Conservation (phyloP, 1,140 invertebrate species). For the Anadara kagoshimensis region DNA sequence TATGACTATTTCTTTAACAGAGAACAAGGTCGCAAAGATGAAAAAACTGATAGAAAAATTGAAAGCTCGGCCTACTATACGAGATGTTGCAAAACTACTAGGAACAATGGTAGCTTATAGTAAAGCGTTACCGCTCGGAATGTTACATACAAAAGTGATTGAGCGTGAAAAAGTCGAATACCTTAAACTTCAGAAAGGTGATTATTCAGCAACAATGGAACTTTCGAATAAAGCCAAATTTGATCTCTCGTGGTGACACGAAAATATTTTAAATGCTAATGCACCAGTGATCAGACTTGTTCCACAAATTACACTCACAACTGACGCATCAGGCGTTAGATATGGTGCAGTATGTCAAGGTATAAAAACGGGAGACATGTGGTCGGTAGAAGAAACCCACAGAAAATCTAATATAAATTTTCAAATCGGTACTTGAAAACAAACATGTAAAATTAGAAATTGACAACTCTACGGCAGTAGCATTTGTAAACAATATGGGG, state of each 20-base stretch:
- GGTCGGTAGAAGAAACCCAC: not conserved
- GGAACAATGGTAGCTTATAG: not conserved
- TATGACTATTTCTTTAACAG: not conserved
- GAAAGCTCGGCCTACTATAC: not conserved
- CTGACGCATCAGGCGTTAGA: not conserved
- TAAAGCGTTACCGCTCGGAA: not conserved
- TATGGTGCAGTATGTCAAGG: not conserved
- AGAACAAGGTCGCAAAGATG: not conserved
- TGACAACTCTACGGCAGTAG: not conserved
- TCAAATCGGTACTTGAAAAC: not conserved
- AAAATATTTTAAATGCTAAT: not conserved
- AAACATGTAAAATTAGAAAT: not conserved
- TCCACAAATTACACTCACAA: not conserved
- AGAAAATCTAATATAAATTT: not conserved
- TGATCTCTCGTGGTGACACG: not conserved
- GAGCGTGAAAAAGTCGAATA: not conserved
- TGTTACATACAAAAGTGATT: not conserved
- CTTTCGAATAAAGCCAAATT: not conserved
- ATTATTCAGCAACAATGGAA: not conserved
- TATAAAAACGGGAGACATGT: not conserved
- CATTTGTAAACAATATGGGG: conserved; percentile 4
- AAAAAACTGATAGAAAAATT: not conserved
- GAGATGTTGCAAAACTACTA: not conserved
- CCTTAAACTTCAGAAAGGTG: not conserved
- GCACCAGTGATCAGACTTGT: not conserved